phyloP scores from a whole-genome alignment of 2,113 vertebrate species.

The Ia io region DNA sequence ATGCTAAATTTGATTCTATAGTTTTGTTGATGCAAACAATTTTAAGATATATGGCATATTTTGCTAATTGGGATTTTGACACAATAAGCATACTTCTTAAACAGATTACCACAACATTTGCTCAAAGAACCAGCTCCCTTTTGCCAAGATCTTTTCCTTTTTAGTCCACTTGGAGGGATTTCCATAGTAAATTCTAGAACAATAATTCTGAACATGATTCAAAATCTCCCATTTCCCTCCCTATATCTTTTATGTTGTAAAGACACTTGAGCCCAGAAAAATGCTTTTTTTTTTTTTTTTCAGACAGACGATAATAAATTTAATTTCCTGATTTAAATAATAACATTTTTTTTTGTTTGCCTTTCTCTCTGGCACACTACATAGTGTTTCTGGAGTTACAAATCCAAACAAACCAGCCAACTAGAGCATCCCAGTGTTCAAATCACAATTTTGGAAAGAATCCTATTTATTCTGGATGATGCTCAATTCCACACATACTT shows the following conservation, averaged over 20 bases:
- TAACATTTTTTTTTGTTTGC: conserved; percentile 71
- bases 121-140: conserved; percentile 50
- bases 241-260: conserved; percentile 35
- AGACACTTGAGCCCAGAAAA: conserved; percentile 43
- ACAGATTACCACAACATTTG: conserved; percentile 56
- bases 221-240: conserved; percentile 45
- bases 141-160: conserved; percentile 60
- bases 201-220: conserved; percentile 46
- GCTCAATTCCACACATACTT: conserved; percentile 68
- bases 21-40: conserved; percentile 41
- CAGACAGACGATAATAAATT: conserved; percentile 71
- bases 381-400: conserved; percentile 74
- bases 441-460: conserved; percentile 77
- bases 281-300: conserved; percentile 54
- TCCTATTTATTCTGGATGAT: conserved; percentile 75
- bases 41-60: conserved; percentile 47
- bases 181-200: conserved; percentile 44
- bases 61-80: conserved; percentile 68
- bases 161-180: conserved; percentile 52
- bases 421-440: conserved; percentile 77
- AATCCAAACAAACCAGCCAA: conserved; percentile 78
- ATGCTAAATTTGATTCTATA: conserved; percentile 47
- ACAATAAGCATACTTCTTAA: conserved; percentile 57
- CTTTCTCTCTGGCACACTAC: conserved; percentile 58
- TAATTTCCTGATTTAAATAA: conserved; percentile 75